A percentile compares a stretch with the other conserved stretches of the same genome.
These are phyloP conservation scores for Macropis europaea DNA, from an alignment of 2,888 invertebrate genomes.

Conservation along the genomic window DNA sequence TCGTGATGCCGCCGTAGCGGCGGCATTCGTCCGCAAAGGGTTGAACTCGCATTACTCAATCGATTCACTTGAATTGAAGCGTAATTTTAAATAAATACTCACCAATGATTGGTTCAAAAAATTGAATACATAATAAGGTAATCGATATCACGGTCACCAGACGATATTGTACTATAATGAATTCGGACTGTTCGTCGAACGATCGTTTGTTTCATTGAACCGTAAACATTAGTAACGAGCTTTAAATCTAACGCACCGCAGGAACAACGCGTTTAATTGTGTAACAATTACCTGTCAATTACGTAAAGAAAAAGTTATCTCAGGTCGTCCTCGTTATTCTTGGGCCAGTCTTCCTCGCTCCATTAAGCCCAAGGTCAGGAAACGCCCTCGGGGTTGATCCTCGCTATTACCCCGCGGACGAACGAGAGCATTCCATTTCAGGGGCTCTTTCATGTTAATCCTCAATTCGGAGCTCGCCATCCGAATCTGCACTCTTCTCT, in stretches of 20 bases:
- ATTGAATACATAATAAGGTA: no score
- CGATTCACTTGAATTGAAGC: no score
- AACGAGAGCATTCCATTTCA: conserved; percentile 4
- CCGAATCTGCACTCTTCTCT: background rate
- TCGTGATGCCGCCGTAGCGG: no score
- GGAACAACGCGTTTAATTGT: background rate
- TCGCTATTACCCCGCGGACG: background rate
- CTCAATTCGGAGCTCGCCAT: background rate
- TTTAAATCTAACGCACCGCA: background rate
- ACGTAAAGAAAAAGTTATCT: background rate
- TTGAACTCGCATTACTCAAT: no score
- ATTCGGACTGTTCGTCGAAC: no score
- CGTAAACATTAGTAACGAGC: no score
- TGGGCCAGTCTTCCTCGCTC: background rate
- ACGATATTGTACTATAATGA: no score
- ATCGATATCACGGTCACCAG: no score
- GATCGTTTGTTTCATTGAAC: no score
- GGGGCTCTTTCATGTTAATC: conserved; percentile 23
- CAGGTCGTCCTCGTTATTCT: background rate
- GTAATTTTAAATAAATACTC: no score
- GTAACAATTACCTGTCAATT: background rate
- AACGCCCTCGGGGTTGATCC: conserved; percentile 4
- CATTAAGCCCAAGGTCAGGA: conserved; percentile 14
- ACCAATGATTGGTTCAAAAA: no score
- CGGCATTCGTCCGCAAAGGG: no score